phyloP scores from a whole-genome alignment of 1,140 invertebrate species.

The Anastatus disparis region DNA sequence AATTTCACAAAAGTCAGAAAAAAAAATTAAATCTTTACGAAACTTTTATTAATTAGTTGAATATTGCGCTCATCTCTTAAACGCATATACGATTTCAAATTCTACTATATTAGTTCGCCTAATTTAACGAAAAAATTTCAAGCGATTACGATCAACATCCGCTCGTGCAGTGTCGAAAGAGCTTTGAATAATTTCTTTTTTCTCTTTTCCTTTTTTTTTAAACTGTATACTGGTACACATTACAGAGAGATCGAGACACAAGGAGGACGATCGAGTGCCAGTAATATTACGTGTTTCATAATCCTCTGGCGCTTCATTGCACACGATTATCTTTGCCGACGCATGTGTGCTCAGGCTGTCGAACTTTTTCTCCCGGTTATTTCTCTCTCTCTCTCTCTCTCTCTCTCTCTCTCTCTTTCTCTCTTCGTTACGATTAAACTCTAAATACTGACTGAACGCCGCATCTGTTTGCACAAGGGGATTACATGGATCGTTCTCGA shows the following conservation, averaged over 20 bases:
- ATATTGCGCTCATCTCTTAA: neutral
- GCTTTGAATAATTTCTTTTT: no score
- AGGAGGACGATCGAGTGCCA: no score
- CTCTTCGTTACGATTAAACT: conserved; percentile 1
- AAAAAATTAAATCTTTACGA: no score
- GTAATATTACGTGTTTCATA: neutral
- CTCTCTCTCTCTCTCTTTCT: conserved; percentile 4
- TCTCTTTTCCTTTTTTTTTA: no score
- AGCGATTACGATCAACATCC: neutral
- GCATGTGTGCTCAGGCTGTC: neutral
- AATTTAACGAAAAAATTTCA: neutral
- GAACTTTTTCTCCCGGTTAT: no score
- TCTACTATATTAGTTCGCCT: no score
- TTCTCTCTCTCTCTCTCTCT: neutral
- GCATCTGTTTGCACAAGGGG: conserved; percentile 26
- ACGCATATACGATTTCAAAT: no score
- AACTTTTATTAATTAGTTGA: no score
- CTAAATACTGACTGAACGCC: conserved; percentile 5
- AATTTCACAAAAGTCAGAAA: no score
- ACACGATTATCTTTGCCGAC: conserved; percentile 14
- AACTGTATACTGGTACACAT: neutral
- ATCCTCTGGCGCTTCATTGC: conserved; percentile 20
- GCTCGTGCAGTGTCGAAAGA: neutral
- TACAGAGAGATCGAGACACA: no score
- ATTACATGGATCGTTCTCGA: no score